Conservation (phyloP, 2,888 invertebrate genomes). For the Spialia ferax region DNA sequence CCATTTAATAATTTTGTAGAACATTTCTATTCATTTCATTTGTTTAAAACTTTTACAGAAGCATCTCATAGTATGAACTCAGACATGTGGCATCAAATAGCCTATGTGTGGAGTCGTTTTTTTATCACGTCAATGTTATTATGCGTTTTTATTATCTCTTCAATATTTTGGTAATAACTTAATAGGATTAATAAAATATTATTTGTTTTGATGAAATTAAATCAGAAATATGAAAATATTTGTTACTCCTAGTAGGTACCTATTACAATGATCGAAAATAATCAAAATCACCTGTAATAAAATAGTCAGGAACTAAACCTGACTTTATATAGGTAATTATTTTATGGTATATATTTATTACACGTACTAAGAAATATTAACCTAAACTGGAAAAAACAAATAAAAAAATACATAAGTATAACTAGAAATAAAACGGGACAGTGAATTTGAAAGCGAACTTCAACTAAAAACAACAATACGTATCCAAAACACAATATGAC, state of each 20-base stretch:
- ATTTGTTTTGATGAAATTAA: no score
- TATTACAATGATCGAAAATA: no score
- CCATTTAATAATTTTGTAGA: background rate
- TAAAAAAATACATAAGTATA: background rate
- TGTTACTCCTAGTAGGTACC: no score
- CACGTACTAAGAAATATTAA: no score
- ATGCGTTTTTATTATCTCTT: background rate
- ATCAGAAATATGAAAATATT: no score
- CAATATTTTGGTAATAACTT: no score
- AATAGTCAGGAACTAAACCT: no score
- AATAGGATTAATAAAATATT: no score
- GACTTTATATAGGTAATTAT: no score
- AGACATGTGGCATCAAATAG: conserved; percentile 62
- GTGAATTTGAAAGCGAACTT: conserved; percentile 24
- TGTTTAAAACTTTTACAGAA: conserved; percentile 52
- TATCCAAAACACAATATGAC: conserved; percentile 1
- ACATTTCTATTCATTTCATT: conserved; percentile 1
- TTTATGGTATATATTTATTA: no score
- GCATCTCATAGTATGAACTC: conserved; percentile 64
- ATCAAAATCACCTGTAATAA: no score
- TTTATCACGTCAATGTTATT: background rate
- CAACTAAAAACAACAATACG: conserved; percentile 3
- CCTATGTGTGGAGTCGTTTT: conserved; percentile 20
- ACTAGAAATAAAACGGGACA: conserved; percentile 9
- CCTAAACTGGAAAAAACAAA: background rate